These are phyloP conservation scores for Chelmon rostratus DNA, from an alignment of 2,797 vertebrate genomes.

Conservation along the genomic window DNA sequence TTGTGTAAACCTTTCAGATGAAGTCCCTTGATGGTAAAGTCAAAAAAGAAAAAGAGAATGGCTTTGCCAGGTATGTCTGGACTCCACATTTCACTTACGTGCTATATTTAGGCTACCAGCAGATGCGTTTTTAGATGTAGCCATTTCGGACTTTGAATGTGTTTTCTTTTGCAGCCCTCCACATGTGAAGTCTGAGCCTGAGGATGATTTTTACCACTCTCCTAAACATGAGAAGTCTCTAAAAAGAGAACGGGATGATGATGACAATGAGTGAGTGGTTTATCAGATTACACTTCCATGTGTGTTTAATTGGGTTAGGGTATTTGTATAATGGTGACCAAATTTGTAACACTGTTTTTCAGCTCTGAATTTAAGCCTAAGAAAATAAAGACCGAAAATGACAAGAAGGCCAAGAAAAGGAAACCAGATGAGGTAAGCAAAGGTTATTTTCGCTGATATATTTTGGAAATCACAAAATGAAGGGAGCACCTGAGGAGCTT, in stretches of 20 bases:
- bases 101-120: neutral
- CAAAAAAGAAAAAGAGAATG: constrained; percentile 97
- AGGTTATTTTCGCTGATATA: neutral
- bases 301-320: neutral
- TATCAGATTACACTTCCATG: neutral
- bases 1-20: constrained; percentile 75
- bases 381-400: constrained; percentile 97
- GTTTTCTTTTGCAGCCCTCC: constrained; percentile 83
- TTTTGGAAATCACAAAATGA: neutral
- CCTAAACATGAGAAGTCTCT: constrained; percentile 91
- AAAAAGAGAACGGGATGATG: constrained; percentile 94
- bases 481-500: constrained; percentile 4
- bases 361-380: constrained; percentile 93
- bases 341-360: constrained; percentile 51
- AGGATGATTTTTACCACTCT: constrained; percentile 89
- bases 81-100: neutral
- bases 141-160: neutral
- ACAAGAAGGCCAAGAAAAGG: constrained; percentile 95
- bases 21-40: constrained; percentile 90
- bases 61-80: constrained; percentile 92
- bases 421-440: constrained; percentile 91
- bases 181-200: constrained; percentile 93
- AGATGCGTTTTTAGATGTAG: neutral
- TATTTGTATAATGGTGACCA: neutral
- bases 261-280: constrained; percentile 92